Base-by-base conservation (phyloP, 2,888 invertebrate species). In the Andrena fulva region DNA sequence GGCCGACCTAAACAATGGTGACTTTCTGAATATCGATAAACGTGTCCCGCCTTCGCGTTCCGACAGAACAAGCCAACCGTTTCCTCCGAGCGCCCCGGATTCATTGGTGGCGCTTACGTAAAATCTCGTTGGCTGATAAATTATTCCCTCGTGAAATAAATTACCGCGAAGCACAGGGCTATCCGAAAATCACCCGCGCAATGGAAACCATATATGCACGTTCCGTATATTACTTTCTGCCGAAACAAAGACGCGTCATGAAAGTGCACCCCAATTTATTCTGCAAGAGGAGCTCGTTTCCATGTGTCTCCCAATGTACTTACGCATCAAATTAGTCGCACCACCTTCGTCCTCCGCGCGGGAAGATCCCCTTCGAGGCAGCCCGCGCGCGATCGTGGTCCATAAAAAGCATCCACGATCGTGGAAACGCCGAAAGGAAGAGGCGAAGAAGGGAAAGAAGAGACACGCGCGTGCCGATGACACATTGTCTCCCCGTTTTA, bases 401-500 rank as follows among this genome's bases (percentile, higher is more conserved):
- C 70, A 84, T 82, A 87, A 88, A 88, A 88, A 88, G 66, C 78
- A 69, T 85, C 68, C 70, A 64, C 60, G 77, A 85, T 77, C 74
- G 68, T 60, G 80, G 77, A 52, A 31, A 77, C 27, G 24, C 29
- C 20, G 60, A 67, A 60, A 60, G 60, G 42, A 62, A 63, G 56
- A 20, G 56, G 56, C 56, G 62, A 60, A 75, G 20, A 24, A 66
- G 56, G 68, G 74, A 69, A 56, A 56, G 27, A 33, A 33, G 62
- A 59, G 71, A 75, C 50, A 63, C 52, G 69, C 89, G 86, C 86
- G 86, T 90, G 88, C 82, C 82, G 76, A 81, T 82, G 83, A 85
- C 85, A 86, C 84, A 90, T 90, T 88, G 91, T 90, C 86, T 87
- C 83, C 84, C 87, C 52, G 62, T 82, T 80, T 82, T 80, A 60